Evolutionary conservation across 2,888 invertebrate species (phyloP).

Genomic region (Eupithecia exiguata): DNA sequence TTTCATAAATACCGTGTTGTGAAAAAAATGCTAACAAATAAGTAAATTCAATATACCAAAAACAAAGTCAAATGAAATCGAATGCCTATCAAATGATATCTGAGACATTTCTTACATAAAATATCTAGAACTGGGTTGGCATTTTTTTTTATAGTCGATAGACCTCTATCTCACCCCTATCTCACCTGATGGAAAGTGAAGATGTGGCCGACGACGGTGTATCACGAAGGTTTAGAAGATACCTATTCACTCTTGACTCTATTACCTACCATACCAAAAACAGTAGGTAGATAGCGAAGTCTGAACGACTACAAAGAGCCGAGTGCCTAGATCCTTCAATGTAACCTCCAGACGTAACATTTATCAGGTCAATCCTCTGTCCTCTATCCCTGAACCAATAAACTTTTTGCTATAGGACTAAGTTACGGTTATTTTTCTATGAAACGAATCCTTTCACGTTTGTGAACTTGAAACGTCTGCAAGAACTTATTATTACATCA

Average conservation of each 20-base stretch:
- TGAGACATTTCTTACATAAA: neutral
- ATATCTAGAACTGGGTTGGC: neutral
- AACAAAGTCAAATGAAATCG: neutral
- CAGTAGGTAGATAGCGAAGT: neutral
- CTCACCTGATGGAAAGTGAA: too few relatives aligned
- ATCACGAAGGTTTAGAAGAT: too few relatives aligned
- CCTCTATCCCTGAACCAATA: conserved; percentile 34
- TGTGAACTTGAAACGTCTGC: conserved; percentile 4
- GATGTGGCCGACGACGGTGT: too few relatives aligned
- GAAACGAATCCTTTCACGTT: conserved; percentile 10
- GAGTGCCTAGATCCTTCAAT: conserved; percentile 26
- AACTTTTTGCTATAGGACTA: conserved; percentile 32
- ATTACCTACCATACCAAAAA: neutral
- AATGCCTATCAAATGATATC: neutral
- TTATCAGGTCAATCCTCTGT: conserved; percentile 41
- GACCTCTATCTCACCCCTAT: too few relatives aligned
- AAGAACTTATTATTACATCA: neutral
- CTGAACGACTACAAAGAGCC: conserved; percentile 17
- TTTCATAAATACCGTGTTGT: neutral
- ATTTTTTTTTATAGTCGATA: too few relatives aligned
- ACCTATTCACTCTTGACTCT: too few relatives aligned
- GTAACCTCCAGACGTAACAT: conserved; percentile 46
- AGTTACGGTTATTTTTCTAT: conserved; percentile 20
- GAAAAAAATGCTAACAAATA: neutral
- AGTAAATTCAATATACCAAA: neutral